phyloP scores from a whole-genome alignment of 2,797 vertebrate species.

The Chiroxiphia lanceolata region DNA sequence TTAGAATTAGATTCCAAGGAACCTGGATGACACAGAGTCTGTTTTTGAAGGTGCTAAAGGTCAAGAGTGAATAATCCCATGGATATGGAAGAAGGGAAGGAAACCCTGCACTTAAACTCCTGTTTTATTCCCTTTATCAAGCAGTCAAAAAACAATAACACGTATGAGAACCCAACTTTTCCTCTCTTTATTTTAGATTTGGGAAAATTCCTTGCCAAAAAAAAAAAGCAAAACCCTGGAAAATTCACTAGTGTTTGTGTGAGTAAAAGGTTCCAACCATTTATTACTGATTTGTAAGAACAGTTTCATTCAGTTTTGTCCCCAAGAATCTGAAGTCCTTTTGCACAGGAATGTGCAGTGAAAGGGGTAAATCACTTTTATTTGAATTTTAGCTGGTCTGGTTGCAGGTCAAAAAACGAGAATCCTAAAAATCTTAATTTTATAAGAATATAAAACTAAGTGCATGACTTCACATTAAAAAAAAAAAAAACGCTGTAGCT shows the following conservation, averaged over 20 bases:
- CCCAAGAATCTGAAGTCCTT: constrained; percentile 49
- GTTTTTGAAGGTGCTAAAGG: background rate
- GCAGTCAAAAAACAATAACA: constrained; percentile 18
- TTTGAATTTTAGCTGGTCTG: constrained; percentile 29
- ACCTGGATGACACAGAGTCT: background rate
- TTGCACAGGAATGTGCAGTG: constrained; percentile 46
- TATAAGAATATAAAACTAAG: accelerated
- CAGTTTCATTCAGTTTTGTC: constrained; percentile 45
- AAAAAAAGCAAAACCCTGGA: constrained; percentile 54
- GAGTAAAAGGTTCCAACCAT: constrained; percentile 74
- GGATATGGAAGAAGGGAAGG: background rate
- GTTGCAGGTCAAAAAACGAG: background rate
- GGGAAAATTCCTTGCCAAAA: constrained; percentile 69
- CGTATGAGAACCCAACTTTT: constrained; percentile 60
- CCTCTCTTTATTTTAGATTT: constrained; percentile 77
- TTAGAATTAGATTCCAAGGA: background rate
- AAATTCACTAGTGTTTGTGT: constrained; percentile 73
- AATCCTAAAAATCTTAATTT: background rate
- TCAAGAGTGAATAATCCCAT: background rate
- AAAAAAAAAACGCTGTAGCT: background rate
- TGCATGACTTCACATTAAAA: accelerated
- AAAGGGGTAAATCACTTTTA: constrained; percentile 18
- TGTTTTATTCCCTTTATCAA: background rate
- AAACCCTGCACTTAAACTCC: background rate
- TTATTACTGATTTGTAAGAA: constrained; percentile 47